Conservation (phyloP, 1,140 invertebrate species). For the Aporrectodea caliginosa region DNA sequence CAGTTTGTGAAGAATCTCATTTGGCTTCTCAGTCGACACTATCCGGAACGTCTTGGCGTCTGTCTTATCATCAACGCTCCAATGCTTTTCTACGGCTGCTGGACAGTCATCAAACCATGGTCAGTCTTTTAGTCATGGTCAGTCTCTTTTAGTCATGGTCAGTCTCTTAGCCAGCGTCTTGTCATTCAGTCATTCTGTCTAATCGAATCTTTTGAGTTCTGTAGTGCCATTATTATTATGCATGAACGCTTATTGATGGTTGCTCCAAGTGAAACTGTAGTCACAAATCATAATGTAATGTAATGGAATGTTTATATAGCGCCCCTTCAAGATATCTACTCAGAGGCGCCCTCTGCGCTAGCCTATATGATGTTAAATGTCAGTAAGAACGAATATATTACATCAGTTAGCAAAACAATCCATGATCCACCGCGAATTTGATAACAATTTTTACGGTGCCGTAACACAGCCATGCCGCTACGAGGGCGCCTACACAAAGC, state of each 20-base stretch:
- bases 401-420: too few relatives aligned
- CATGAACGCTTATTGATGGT: neutral
- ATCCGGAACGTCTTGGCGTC: conserved; percentile 70
- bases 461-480: too few relatives aligned
- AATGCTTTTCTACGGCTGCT: conserved; percentile 68
- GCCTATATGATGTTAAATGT: too few relatives aligned
- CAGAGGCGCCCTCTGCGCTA: too few relatives aligned
- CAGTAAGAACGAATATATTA: too few relatives aligned
- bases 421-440: too few relatives aligned
- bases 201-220: conserved; percentile 3
- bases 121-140: conserved; percentile 45
- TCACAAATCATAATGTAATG: neutral
- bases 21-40: conserved; percentile 69
- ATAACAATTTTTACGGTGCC: too few relatives aligned
- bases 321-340: too few relatives aligned
- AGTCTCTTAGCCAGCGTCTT: too few relatives aligned
- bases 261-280: neutral
- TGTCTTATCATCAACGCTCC: conserved; percentile 70
- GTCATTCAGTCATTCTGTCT: neutral
- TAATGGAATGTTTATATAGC: too few relatives aligned
- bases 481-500: too few relatives aligned
- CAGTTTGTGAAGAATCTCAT: conserved; percentile 72
- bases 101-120: conserved; percentile 69
- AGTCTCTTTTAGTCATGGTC: neutral
- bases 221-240: neutral